Evolutionary conservation across 2,797 vertebrate genomes (phyloP).

Genomic region (Esox masquinongy): DNA sequence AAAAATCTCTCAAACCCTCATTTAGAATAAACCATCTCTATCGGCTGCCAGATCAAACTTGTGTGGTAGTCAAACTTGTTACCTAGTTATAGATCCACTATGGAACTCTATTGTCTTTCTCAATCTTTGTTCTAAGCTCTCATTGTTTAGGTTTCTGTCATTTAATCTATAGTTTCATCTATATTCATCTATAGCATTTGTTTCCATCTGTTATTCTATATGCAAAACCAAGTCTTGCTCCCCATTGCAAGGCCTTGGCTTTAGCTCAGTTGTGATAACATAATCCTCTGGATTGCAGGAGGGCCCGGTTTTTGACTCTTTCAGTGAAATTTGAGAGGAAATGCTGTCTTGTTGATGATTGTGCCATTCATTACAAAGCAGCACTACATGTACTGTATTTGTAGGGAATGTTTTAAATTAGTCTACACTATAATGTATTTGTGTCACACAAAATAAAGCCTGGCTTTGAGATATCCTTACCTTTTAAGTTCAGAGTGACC

Average conservation of each 20-base stretch:
- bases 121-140: not conserved
- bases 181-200: not conserved
- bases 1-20: not conserved
- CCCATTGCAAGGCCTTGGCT: not conserved
- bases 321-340: not conserved
- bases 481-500: conserved; percentile 19
- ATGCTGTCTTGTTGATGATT: not conserved
- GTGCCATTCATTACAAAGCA: not conserved
- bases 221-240: not conserved
- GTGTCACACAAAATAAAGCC: conserved; percentile 4
- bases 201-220: not conserved
- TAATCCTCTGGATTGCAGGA: not conserved
- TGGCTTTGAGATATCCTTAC: conserved; percentile 13
- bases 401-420: conserved; percentile 33
- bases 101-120: not conserved
- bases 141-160: not conserved
- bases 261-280: not conserved
- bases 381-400: conserved; percentile 33
- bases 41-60: not conserved
- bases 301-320: not conserved
- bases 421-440: conserved; percentile 17
- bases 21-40: not conserved
- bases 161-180: not conserved
- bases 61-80: not conserved
- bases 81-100: not conserved